Evolutionary conservation across 2,113 vertebrate species (phyloP), one percentile per base, ranked within the genome.

Genomic region (Xenopus laevis): DNA sequence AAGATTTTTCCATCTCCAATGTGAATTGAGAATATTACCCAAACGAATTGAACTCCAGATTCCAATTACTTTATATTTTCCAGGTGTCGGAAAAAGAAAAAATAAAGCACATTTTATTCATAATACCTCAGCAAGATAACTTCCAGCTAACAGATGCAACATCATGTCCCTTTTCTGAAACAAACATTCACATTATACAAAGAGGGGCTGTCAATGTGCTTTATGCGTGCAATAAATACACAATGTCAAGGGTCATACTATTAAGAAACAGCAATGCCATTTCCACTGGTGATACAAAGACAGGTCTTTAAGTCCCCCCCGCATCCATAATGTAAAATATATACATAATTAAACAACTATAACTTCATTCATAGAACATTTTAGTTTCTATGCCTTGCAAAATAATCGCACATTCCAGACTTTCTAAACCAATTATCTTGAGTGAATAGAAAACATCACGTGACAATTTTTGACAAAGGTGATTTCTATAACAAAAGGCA

Each of bases 11-110:
- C 44, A 69, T 77, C 60, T 70, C 60, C 44, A 27, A 64, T 64
- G 47, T 77, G 74, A 63, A 77, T 77, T 69, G 47, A 17, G 46
- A 70, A 70, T 70, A 77, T 76, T 69, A 70, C 74, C 74, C 60
- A 70, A 77, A 77, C 70, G 30, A 70, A 70, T 77, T 77, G 74
- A 45, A 57, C 66, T 77, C 59, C 50, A 77, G 59, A 70, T 64
- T 68, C 15, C 74, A 21, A 77, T 70, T 77, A 77, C 59, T 40
- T 64, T 55, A 77, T 68, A 55, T 70, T 57, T 57, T 77, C 33
- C 73, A 64, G 33, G 67, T 77, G 66, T 77, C 74, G 64, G 33
- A 16, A 60, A 77, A 50, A 63, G 18, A 77, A 64, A 55, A 69
- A 57, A 63, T 21, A 13, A 23, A 64, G 44, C 27, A 57, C 16